A percentile compares a stretch with the other conserved stretches of the same genome.
phyloP scores from a whole-genome alignment of 2,888 invertebrate genomes.

The Itoplectis maculator region DNA sequence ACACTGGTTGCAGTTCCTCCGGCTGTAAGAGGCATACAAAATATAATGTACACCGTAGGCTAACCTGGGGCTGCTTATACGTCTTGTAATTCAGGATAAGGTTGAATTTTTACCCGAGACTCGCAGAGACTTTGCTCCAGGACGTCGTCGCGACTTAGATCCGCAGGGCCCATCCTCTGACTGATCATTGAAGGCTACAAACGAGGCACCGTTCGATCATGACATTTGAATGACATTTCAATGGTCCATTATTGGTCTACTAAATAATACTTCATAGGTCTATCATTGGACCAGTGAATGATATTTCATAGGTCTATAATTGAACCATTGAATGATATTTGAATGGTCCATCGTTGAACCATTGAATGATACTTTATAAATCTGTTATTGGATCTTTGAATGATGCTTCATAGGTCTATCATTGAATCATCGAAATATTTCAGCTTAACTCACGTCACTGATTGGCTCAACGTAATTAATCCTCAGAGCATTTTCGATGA shows the following conservation, averaged over 20 bases:
- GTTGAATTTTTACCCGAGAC: conserved; percentile 66
- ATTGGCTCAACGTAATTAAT: conserved; percentile 60
- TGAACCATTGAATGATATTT: background rate
- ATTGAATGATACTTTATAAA: too few species aligned
- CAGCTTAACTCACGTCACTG: conserved; percentile 72
- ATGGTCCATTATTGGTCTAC: too few species aligned
- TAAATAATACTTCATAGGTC: too few species aligned
- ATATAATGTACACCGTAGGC: too few species aligned
- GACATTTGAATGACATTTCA: too few species aligned
- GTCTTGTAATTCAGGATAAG: too few species aligned
- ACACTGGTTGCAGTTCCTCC: conserved; percentile 88
- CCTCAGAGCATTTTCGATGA: conserved; percentile 72
- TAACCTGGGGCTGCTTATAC: too few species aligned
- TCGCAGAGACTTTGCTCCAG: conserved; percentile 64
- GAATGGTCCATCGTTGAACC: too few species aligned
- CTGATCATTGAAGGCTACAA: conserved; percentile 63
- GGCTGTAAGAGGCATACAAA: conserved; percentile 82
- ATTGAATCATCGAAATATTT: background rate
- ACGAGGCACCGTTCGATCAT: background rate
- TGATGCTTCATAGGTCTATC: too few species aligned
- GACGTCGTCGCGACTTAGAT: conserved; percentile 56
- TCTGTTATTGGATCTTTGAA: too few species aligned
- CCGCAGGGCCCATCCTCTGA: conserved; percentile 69
- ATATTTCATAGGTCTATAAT: conserved; percentile 15
- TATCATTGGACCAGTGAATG: background rate